Evolutionary conservation across 2,113 vertebrate genomes (phyloP).

Genomic region (Anhinga anhinga): DNA sequence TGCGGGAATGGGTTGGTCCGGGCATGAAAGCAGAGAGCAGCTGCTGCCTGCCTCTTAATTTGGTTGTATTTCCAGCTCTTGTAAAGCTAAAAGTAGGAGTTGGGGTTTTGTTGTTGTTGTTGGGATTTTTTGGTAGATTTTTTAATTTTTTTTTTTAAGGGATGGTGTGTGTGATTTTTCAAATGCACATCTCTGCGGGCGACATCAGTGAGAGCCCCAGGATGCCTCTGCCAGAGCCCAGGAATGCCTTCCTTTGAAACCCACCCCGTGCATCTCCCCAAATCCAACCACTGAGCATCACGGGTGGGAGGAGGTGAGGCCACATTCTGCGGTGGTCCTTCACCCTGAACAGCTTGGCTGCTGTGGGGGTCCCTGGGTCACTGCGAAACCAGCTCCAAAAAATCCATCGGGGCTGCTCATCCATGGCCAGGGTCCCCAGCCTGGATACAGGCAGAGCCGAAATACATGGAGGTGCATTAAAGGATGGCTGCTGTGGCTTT

Average conservation of each 20-base stretch:
- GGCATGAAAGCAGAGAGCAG: neutral
- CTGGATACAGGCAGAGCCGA: neutral
- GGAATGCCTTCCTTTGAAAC: conserved; percentile 1
- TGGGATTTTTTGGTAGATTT: neutral
- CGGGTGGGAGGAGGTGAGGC: neutral
- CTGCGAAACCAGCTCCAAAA: neutral
- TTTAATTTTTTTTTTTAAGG: neutral
- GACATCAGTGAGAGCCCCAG: neutral
- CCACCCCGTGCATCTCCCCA: neutral
- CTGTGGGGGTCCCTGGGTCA: rapidly evolving
- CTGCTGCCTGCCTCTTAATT: neutral
- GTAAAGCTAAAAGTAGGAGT: neutral
- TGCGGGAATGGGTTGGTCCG: neutral
- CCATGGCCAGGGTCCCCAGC: rapidly evolving
- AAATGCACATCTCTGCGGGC: neutral
- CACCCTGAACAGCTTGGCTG: rapidly evolving
- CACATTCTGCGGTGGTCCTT: rapidly evolving
- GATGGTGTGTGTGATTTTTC: conserved; percentile 34
- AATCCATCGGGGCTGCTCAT: neutral
- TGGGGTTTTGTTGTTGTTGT: neutral
- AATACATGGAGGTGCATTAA: neutral
- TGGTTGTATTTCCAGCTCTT: neutral
- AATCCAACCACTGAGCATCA: neutral
- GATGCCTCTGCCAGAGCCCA: neutral
- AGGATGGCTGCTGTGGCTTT: neutral